Percentiles rank a stretch among this genome's conserved stretches.
phyloP scores from a whole-genome alignment of 1,140 invertebrate genomes.

The Yoshiicerus persimilis region DNA sequence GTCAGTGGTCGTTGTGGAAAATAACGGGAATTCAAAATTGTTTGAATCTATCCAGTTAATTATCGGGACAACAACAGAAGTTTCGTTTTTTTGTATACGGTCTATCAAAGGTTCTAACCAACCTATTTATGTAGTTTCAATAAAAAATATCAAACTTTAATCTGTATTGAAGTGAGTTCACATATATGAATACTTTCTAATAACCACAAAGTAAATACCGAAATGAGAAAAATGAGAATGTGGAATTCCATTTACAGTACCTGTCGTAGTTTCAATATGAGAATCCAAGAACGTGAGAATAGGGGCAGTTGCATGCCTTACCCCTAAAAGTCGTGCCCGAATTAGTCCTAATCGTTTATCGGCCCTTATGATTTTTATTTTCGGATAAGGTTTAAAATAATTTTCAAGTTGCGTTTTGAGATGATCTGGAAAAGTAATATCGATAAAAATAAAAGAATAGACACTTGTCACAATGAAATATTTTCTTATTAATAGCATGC shows the following conservation, averaged over 20 bases:
- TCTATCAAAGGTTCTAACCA: slow-evolving; percentile 97
- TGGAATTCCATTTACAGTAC: slow-evolving; percentile 56
- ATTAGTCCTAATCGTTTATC: slow-evolving; percentile 86
- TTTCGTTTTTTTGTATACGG: slow-evolving; percentile 51
- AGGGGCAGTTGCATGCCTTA: slow-evolving; percentile 77
- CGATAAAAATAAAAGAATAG: neutral
- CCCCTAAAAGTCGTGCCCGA: slow-evolving; percentile 83
- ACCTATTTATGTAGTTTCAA: too few relatives aligned
- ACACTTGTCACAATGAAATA: neutral
- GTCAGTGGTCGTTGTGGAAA: neutral
- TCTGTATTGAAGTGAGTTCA: neutral
- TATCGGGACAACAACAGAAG: neutral
- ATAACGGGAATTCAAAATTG: neutral
- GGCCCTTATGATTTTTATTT: slow-evolving; percentile 84
- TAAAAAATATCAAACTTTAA: neutral
- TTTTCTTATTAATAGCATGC: neutral
- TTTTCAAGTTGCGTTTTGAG: slow-evolving; percentile 87
- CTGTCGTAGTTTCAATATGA: slow-evolving; percentile 91
- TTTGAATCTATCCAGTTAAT: slow-evolving; percentile 19
- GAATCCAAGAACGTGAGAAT: slow-evolving; percentile 95
- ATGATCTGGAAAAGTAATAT: slow-evolving; percentile 67
- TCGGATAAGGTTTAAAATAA: slow-evolving; percentile 83
- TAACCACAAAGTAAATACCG: slow-evolving; percentile 53
- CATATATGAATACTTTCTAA: neutral
- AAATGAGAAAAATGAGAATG: too few relatives aligned